Evolutionary conservation across 2,113 vertebrate species (phyloP), one percentile per base, ranked within the genome.

Genomic region (Aldabrachelys gigantea): DNA sequence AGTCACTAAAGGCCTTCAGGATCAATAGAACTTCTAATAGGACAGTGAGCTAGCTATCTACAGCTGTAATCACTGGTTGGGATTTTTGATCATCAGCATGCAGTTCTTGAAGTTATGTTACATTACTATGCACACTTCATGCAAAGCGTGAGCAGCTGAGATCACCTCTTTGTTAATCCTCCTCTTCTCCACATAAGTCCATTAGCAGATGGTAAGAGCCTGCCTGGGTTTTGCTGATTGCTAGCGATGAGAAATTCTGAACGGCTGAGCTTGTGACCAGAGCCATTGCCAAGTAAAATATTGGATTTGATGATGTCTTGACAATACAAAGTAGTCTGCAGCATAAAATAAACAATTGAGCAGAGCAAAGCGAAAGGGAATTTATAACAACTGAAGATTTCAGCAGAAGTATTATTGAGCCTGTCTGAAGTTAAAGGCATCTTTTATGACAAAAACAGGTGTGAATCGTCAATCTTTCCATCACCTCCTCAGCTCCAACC

Each of bases 211-310:
- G 56, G 97, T 75, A 93, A 85, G 89, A 90, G 57, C 24, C 1
- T 1, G 89, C 94, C 95, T 81, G 5, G 53, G n/a, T 82, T 92
- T 92, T 1, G 1, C 88, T 80, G 56, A 91, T 88, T 90, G 8
- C 82, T 95, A 97, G 80, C 95, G 94, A 91, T 79, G 93, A 89
- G 97, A 97, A 94, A 95, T 92, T 86, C 1, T 94, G 93, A 93
- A 89, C 94, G 92, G 75, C 85, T 4, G 41, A 94, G 93, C 93
- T 94, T 97, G 96, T 96, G 97, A 97, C 94, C 95, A 0, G 12
- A 95, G 69, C 10, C 53, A 94, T 85, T 96, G 97, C 97, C 97
- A 98, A 98, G 91, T 53, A 92, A 97, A 97, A 98, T 94, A 97
- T 57, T 97, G 95, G 97, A 95, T 85, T 81, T 85, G 87, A 95